Evolutionary conservation across 2,113 vertebrate genomes (phyloP), one percentile per base, ranked within the genome.

Genomic region (Phaethon lepturus): DNA sequence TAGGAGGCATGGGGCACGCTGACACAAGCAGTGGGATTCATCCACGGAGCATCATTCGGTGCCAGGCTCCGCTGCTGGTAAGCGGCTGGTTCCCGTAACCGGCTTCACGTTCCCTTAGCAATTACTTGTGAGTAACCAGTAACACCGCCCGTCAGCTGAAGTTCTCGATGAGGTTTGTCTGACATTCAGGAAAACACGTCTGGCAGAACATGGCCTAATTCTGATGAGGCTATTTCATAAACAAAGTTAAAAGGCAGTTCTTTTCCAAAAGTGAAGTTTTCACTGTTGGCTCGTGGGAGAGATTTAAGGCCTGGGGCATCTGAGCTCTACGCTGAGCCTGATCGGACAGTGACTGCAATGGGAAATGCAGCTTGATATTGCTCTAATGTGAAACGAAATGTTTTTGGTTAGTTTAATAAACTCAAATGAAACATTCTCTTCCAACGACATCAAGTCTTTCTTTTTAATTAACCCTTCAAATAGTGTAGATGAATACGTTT

Each of bases 21-120:
- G 80, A 20, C 23, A 40, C 6, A 1, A 67, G 78, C 64, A 31
- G 52, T 11, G 56, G 45, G 29, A 25, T 83, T 35, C 53, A 49
- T 15, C 49, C 29, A 2, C 0, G 1, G 35, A 68, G 59, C 38
- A 38, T n/a, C 75, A 2, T 14, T 60, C 0, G 0, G 0, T 60
- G 53, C 71, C 73, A 10, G 17, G 35, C 67, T 79, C 23, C 0
- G 3, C 53, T n/a, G 33, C 82, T 83, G 66, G 29, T 33, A 4
- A 53, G 9, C 3, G 0, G 9, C 10, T 20, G 5, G 31, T 68
- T 93, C 44, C 47, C 1, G 1, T 42, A 44, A 72, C 18, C 13
- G 11, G 25, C 53, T 69, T 63, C 33, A 0, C n/a, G 40, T 72
- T 92, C 74, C 74, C 56, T 35, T 26, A 44, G 86, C 55, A 90